Evolutionary conservation across 2,797 vertebrate genomes (phyloP), one percentile per base, ranked within the genome.

Genomic region (Hydrocynus forskahlii): DNA sequence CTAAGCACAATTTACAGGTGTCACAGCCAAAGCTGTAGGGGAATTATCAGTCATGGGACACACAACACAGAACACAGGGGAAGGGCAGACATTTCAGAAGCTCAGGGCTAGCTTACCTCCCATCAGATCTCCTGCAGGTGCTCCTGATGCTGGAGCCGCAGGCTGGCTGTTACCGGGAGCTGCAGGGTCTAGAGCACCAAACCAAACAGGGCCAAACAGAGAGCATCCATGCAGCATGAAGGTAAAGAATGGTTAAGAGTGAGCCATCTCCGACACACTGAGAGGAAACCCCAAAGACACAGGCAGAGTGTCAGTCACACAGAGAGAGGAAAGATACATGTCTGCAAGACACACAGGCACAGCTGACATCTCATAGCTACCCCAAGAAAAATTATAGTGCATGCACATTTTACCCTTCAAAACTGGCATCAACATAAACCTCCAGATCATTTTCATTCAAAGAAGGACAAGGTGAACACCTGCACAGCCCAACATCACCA

Each of bases 101-200:
- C 1, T 40, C 17, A 62, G 38, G 12, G 67, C 7, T 73, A 87
- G 77, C 88, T 94, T 96, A 99, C 97, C 98, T 93, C 97, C 95
- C 94, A 99, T 96, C 86, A 99, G 95, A 89, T 99, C 97, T 87
- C 96, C 89, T 1, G 92, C 94, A 87, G 94, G 95, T 82, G 96
- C 83, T 19, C 91, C 93, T 82, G 94, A 88, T 79, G 95, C 92
- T 87, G 94, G 94, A 79, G 94, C 86, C 85, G 93, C 62, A 73
- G 96, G 90, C 85, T 96, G 93, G 85, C 95, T 85, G 29, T 98
- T 96, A 90, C 95, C 88, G 90, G 83, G 80, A 78, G 86, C 87
- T 10, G 83, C 79, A 87, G 92, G 92, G 89, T 92, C 95, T 90
- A 94, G 92, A 93, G 94, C 93, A 60, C 62, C 88, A 79, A 71